A percentile compares a stretch with the other conserved stretches of the same genome.
These are phyloP conservation scores for Candoia aspera DNA, from an alignment of 2,113 vertebrate species.

Conservation along the genomic window DNA sequence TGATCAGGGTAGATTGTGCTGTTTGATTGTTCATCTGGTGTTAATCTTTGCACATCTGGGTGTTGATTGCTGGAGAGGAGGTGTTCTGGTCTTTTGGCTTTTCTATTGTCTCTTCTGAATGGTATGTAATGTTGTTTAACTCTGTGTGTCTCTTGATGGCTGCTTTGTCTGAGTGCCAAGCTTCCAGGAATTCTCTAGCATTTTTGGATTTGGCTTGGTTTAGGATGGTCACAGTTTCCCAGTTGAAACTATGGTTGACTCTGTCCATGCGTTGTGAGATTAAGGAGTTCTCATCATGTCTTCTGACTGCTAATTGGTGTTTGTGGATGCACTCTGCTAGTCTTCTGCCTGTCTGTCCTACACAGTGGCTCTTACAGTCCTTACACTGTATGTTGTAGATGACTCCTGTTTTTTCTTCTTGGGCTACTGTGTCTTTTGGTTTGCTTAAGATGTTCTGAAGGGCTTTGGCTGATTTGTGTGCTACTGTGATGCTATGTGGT, in stretches of 20 bases:
- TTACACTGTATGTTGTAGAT: too few species aligned
- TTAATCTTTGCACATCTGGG: not conserved
- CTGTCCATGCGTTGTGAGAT: too few species aligned
- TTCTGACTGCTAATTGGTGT: too few species aligned
- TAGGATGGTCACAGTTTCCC: not conserved
- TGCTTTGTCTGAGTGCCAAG: not conserved
- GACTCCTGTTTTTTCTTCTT: too few species aligned
- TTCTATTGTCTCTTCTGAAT: not conserved
- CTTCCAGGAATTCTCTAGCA: not conserved
- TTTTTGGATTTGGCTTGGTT: not conserved
- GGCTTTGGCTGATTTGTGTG: too few species aligned
- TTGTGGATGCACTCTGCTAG: too few species aligned
- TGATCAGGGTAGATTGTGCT: not conserved
- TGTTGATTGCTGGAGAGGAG: not conserved
- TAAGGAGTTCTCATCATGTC: too few species aligned
- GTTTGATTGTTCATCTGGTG: not conserved
- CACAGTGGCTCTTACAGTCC: too few species aligned
- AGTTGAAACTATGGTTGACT: not conserved
- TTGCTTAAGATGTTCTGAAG: too few species aligned
- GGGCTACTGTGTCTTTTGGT: too few species aligned
- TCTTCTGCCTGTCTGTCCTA: too few species aligned
- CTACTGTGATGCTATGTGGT: too few species aligned
- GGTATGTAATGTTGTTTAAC: not conserved
- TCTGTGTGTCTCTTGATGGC: not conserved
- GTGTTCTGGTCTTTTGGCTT: not conserved